Evolutionary conservation across 2,888 invertebrate species (phyloP).

Genomic region (Hemicrepidius hirtus): DNA sequence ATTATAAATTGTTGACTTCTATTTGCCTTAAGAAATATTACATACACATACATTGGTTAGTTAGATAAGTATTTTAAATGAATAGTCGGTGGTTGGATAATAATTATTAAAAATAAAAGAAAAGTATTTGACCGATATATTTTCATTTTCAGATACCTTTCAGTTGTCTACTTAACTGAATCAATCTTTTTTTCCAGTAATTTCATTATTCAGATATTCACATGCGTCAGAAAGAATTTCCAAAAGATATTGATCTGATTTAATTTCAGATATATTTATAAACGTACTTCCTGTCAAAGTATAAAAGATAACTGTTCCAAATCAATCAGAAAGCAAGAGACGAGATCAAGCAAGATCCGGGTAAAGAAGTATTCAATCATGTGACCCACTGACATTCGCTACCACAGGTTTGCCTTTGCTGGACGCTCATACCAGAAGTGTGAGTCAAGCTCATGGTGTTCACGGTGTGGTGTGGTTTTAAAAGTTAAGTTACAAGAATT

Average conservation of each 20-base stretch:
- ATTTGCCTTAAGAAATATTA: too few relatives aligned
- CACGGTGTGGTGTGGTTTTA: background rate
- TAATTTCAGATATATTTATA: slow-evolving; percentile 7
- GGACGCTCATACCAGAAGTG: slow-evolving; percentile 42
- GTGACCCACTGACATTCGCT: slow-evolving; percentile 61
- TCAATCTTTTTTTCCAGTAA: too few relatives aligned
- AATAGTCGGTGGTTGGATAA: too few relatives aligned
- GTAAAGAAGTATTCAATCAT: slow-evolving; percentile 56
- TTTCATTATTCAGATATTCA: background rate
- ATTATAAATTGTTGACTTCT: too few relatives aligned
- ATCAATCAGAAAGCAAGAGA: slow-evolving; percentile 43
- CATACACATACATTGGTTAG: too few relatives aligned
- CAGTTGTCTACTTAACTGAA: too few relatives aligned
- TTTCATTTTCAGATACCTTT: too few relatives aligned
- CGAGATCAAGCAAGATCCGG: slow-evolving; percentile 56
- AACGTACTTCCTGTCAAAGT: slow-evolving; percentile 26
- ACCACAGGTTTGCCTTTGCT: slow-evolving; percentile 35
- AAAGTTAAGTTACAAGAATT: slow-evolving; percentile 25
- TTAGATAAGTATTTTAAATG: too few relatives aligned
- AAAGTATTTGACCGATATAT: too few relatives aligned
- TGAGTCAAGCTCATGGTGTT: slow-evolving; percentile 42
- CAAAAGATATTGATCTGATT: background rate
- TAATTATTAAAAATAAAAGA: too few relatives aligned
- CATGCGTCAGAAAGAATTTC: background rate
- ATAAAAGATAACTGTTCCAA: slow-evolving; percentile 31